Evolutionary conservation across 2,113 vertebrate species (phyloP), one percentile per base, ranked within the genome.

Genomic region (Procavia capensis): DNA sequence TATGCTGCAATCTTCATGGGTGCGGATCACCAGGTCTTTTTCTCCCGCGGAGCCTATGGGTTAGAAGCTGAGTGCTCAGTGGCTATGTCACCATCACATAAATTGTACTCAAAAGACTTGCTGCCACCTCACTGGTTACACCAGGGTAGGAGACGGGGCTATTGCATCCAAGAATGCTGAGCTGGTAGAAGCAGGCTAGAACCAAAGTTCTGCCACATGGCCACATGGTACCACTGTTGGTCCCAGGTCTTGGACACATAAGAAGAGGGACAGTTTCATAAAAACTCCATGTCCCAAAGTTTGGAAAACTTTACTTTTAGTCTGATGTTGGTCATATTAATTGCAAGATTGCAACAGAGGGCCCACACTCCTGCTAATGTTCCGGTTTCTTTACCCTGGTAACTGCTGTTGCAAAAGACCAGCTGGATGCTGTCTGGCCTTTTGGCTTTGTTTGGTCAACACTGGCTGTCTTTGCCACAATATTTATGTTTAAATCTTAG

Each of bases 361-460:
- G 8, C 22, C 1, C 27, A 17, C 25, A 27, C 4, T 31, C 19
- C 54, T 43, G 24, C 3, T 31, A n/a, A 9, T 82, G 39, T 1
- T 81, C 16, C 25, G 24, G 36, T 22, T 72, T 45, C 39, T 81
- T 88, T 20, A 20, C 16, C 22, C 36, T 45, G 29, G 11, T 39
- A 61, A 85, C 50, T 36, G 50, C 14, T 64, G 13, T 31, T 70
- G 59, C 41, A 82, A 50, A 9, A 74, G 94, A 41, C 6, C 11
- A 63, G 13, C 7, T 41, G 39, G 90, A 85, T 19, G 34, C 4
- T 59, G 1, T 29, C 50, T 90, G 43, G 72, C 5, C 22, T 82
- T 90, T 82, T 81, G 31, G 31, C 34, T 90, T 83, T 93, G 34
- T 96, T 96, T 82, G 75, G 9, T 66, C 17, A 13, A 70, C 91